Base-by-base conservation (phyloP, 2,888 invertebrate species). In the Erebia ligea region DNA sequence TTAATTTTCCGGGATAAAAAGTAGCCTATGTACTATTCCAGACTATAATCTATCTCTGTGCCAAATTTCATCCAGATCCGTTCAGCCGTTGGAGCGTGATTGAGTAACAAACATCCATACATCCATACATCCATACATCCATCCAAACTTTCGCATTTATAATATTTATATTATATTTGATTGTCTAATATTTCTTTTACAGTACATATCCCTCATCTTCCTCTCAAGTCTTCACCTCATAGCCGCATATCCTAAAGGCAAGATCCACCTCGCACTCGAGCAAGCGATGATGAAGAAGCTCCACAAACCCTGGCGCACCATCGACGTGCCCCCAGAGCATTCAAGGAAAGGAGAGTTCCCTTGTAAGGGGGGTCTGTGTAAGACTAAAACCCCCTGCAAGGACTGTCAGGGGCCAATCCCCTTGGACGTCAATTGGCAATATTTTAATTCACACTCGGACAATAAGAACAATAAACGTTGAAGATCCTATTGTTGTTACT, bases 321-420 rank as follows among this genome's bases (percentile, higher is more conserved):
- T 80, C 0, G 82, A 84, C n/a, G 78, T 74, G 4, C 81, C 81
- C 0, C 76, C 81, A 1, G 78, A 82, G 42, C 80, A 78, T 59
- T 86, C 88, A 0, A 76, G 84, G 9, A 88, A 89, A 67, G 89
- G 89, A 1, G 87, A 89, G 54, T 81, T 80, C 34, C 72, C 77
- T 1, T 88, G 88, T 61, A 80, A 80, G 54, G 79, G 75, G 0
- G 81, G 81, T 0, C 57, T 83, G 0, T 86, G 87, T 65, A 81
- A 73, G 42, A 73, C 78, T 0, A 83, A 80, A 58, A 72, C 42
- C 45, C 63, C 71, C 0, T 86, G 84, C 70, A 77, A 81, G 17
- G 84, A 80, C 11, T 85, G 86, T 42, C 86, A 87, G 71, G 73
- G 78, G 25, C 76, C 81, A 2, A 72, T 80, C 0, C 85, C 84